phyloP scores from a whole-genome alignment of 2,113 vertebrate genomes.

The Hystrix brachyura region DNA sequence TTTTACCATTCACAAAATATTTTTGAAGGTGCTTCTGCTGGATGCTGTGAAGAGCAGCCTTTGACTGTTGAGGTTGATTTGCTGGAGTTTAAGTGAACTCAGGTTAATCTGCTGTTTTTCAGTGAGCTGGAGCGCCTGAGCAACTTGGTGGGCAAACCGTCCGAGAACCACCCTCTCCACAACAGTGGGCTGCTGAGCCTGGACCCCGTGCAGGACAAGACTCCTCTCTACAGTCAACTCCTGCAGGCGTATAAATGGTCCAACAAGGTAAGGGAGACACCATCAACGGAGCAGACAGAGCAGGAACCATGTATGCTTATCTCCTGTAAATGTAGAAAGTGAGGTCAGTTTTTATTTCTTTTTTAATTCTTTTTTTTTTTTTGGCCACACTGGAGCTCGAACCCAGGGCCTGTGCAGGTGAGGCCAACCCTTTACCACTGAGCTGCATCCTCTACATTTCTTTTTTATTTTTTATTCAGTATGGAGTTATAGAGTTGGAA shows the following conservation, averaged over 20 bases:
- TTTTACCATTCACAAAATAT: background rate
- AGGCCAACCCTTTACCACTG: too few species aligned
- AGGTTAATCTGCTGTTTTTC: conserved; percentile 73
- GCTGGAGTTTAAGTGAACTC: background rate
- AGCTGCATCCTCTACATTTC: background rate
- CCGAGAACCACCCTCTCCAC: conserved; percentile 98
- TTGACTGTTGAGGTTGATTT: background rate
- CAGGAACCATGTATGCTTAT: background rate
- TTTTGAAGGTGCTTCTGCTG: background rate
- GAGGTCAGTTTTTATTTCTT: background rate
- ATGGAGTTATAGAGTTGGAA: background rate
- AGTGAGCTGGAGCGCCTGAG: conserved; percentile 97
- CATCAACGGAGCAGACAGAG: rapidly evolving
- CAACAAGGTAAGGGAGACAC: conserved; percentile 93
- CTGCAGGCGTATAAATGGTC: conserved; percentile 99
- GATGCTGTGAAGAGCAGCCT: background rate
- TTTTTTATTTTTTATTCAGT: background rate
- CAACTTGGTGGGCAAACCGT: conserved; percentile 96
- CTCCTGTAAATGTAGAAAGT: background rate
- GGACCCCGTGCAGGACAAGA: conserved; percentile 99
- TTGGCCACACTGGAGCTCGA: background rate
- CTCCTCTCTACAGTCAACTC: conserved; percentile 97
- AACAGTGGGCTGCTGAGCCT: conserved; percentile 97
- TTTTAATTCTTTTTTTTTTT: background rate
- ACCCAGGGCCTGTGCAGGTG: background rate